Percentiles rank a stretch among this genome's conserved stretches.
These are phyloP conservation scores for Philypnodon macrostomus DNA, from an alignment of 2,797 vertebrate genomes.

Conservation along the genomic window DNA sequence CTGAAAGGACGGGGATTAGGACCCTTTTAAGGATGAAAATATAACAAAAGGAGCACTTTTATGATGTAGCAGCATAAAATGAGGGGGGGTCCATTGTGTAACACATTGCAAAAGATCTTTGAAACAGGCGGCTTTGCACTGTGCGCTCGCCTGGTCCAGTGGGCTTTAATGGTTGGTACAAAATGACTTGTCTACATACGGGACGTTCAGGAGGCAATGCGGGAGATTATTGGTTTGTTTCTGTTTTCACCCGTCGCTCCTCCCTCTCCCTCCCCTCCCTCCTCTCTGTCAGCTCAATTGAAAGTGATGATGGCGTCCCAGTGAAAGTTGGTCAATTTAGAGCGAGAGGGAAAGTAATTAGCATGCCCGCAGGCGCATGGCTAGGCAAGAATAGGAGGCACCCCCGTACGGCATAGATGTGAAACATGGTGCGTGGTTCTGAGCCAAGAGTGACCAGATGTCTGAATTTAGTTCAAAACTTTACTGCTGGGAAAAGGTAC, in stretches of 20 bases:
- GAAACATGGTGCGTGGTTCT: conserved; percentile 48
- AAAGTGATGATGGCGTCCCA: conserved; percentile 89
- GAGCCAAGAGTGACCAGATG: conserved; percentile 57
- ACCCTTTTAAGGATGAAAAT: conserved; percentile 91
- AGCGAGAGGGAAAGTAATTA: conserved; percentile 93
- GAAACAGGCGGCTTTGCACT: conserved; percentile 78
- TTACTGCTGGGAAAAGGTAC: conserved; percentile 66
- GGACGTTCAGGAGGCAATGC: conserved; percentile 83
- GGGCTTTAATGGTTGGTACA: conserved; percentile 77
- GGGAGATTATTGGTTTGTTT: conserved; percentile 92
- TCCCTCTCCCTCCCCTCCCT: conserved; percentile 48
- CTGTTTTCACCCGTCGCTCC: conserved; percentile 73
- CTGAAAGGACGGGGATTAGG: conserved; percentile 96
- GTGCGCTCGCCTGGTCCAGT: conserved; percentile 74
- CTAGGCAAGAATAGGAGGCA: conserved; percentile 65
- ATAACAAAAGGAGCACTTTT: conserved; percentile 97
- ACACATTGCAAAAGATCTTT: conserved; percentile 90
- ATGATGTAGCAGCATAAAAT: conserved; percentile 98
- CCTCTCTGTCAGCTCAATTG: conserved; percentile 70
- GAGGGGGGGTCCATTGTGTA: conserved; percentile 88
- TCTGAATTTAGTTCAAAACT: conserved; percentile 73
- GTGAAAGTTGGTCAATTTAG: conserved; percentile 97
- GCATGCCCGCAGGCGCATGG: conserved; percentile 90
- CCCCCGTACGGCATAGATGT: conserved; percentile 47
- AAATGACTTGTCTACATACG: conserved; percentile 81